Percentiles rank a stretch among this genome's conserved stretches.
These are phyloP conservation scores for Pagetopsis macropterus DNA, from an alignment of 2,797 vertebrate species.

Conservation along the genomic window DNA sequence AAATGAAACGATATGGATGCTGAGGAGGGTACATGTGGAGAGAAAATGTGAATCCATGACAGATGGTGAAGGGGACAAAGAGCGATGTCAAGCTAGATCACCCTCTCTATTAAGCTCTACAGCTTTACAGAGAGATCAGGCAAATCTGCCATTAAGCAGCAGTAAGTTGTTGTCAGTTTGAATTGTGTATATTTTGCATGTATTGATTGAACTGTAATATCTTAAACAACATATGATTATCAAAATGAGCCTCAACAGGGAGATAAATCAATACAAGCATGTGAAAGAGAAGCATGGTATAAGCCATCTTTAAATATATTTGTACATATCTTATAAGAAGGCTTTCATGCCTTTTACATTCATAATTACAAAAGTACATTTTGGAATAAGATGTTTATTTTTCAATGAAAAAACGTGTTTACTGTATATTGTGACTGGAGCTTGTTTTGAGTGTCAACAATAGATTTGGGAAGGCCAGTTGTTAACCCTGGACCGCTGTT, in stretches of 20 bases:
- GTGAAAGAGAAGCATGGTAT: not conserved
- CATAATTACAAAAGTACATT: not conserved
- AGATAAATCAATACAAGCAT: not conserved
- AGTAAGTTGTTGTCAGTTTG: conserved; percentile 20
- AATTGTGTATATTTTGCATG: conserved; percentile 18
- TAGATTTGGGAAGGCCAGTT: conserved; percentile 71
- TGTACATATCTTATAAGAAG: not conserved
- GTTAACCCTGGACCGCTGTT: conserved; percentile 55
- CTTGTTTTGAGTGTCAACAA: conserved; percentile 26
- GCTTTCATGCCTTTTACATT: not conserved
- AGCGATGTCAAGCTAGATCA: conserved; percentile 45
- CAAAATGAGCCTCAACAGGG: not conserved
- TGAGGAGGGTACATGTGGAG: conserved; percentile 10
- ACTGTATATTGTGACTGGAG: not conserved
- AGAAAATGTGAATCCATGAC: conserved; percentile 50
- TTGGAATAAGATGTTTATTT: not conserved
- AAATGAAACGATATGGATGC: conserved; percentile 2
- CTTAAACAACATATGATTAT: conserved; percentile 30
- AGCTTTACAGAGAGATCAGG: conserved; percentile 53
- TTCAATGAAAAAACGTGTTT: conserved; percentile 1
- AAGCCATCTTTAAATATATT: not conserved
- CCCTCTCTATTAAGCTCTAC: conserved; percentile 49
- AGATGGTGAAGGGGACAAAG: conserved; percentile 62
- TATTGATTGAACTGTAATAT: conserved; percentile 35
- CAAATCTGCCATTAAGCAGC: conserved; percentile 61